These are phyloP conservation scores for Tapera naevia DNA, from an alignment of 2,797 vertebrate genomes.

Conservation along the genomic window DNA sequence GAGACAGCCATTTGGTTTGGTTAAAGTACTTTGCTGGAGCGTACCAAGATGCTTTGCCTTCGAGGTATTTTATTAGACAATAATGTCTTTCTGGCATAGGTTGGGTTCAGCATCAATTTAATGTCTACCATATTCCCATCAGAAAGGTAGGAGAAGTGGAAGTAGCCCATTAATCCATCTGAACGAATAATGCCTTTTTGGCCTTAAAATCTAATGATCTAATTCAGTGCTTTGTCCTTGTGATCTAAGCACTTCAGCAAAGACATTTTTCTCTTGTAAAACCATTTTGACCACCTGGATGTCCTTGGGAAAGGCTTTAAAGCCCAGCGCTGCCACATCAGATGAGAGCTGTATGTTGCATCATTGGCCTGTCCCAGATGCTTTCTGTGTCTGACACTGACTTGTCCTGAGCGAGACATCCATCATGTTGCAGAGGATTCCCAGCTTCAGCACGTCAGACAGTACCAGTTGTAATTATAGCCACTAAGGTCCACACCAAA, in stretches of 20 bases:
- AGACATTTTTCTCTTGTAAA: neutral
- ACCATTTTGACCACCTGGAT: neutral
- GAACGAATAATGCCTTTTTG: neutral
- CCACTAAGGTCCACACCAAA: constrained; percentile 67
- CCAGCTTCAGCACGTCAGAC: constrained; percentile 51
- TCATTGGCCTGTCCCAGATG: neutral
- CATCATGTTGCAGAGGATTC: constrained; percentile 70
- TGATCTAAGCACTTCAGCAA: neutral
- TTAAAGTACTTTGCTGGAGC: neutral
- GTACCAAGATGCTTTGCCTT: neutral
- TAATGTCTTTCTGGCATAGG: neutral
- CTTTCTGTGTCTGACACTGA: neutral
- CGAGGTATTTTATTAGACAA: neutral
- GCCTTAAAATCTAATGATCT: constrained; percentile 16
- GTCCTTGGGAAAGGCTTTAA: constrained; percentile 11
- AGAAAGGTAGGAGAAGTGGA: neutral
- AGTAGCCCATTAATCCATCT: neutral
- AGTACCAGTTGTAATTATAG: constrained; percentile 75
- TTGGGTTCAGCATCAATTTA: neutral
- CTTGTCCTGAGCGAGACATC: constrained; percentile 43
- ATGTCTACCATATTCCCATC: neutral
- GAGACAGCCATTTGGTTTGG: neutral
- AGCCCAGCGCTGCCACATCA: neutral
- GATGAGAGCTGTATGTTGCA: constrained; percentile 9
- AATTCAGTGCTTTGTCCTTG: neutral